These are phyloP conservation scores for Phycodurus eques DNA, from an alignment of 2,113 vertebrate genomes.

Conservation along the genomic window DNA sequence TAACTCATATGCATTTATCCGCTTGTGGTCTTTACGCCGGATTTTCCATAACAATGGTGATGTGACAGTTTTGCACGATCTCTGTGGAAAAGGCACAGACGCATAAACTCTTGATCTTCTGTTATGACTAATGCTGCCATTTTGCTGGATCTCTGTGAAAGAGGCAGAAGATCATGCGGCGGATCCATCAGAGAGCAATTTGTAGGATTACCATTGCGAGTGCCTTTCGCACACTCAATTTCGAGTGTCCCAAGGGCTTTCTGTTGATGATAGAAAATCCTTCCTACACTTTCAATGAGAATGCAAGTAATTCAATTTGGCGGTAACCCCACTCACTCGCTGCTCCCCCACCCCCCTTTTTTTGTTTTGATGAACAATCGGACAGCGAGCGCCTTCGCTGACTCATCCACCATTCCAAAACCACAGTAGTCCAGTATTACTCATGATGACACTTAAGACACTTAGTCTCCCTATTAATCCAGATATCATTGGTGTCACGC, in stretches of 20 bases:
- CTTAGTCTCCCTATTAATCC: neutral
- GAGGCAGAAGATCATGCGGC: neutral
- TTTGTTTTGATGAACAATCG: neutral
- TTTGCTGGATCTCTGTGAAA: neutral
- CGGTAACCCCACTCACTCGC: neutral
- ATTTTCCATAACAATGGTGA: neutral
- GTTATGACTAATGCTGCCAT: neutral
- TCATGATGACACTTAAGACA: neutral
- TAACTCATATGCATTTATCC: too few species aligned
- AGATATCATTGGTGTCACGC: conserved; percentile 1
- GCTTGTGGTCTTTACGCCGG: too few species aligned
- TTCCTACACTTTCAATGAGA: neutral
- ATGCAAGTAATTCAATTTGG: neutral
- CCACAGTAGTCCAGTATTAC: neutral
- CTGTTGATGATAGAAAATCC: neutral
- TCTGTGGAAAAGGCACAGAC: neutral
- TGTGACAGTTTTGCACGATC: neutral
- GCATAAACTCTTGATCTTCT: neutral
- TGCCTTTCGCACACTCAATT: neutral
- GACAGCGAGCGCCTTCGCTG: neutral
- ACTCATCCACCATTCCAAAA: neutral
- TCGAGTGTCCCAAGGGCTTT: neutral
- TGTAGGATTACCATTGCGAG: neutral
- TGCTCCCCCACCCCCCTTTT: neutral
- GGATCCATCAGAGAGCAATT: neutral